Base-by-base conservation (phyloP, 2,113 vertebrate species). In the Erpornis zantholeuca region DNA sequence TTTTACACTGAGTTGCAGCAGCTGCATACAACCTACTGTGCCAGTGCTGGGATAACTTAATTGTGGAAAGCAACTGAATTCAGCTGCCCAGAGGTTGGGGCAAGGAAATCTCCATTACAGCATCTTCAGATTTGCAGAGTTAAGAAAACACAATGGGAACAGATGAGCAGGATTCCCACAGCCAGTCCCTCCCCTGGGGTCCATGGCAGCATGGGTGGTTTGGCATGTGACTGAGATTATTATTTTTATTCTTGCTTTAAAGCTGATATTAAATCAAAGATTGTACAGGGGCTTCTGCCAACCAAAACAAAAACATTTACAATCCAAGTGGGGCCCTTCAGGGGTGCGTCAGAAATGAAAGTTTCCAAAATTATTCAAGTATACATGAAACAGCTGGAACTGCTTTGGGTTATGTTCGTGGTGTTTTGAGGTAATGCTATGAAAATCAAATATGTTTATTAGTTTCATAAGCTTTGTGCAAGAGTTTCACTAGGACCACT, bases 311-410 rank as follows among this genome's bases (percentile, higher is more conserved):
- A 94, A 96, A 90, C 83, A 92, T 92, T 86, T 85, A 66, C 72
- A 81, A 45, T 86, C 33, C 40, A 81, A 92, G 61, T 8, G 89
- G 76, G 82, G 88, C 89, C 94, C 84, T 82, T 92, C 59, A 73
- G 88, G 88, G 79, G 53, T 92, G 86, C 13, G 2, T 94, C 90
- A 95, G 69, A 88, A 95, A 91, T 47, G 71, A 86, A 94, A 90
- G 91, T 95, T 96, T 94, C 78, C 82, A 78, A 72, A 88, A 90
- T 97, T 68, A 81, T 83, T 96, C 79, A 90, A 94, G 90, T 85
- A 36, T 80, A 97, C 81, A 82, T 86, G 91, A 92, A 95, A 80
- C 94, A 96, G 95, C 96, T 97, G 95, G 94, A 96, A 86, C 44
- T 69, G 95, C 95, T 97, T 86, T 90, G 85, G 94, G 94, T 91